phyloP scores from a whole-genome alignment of 2,888 invertebrate genomes.

The Aquatica leii region DNA sequence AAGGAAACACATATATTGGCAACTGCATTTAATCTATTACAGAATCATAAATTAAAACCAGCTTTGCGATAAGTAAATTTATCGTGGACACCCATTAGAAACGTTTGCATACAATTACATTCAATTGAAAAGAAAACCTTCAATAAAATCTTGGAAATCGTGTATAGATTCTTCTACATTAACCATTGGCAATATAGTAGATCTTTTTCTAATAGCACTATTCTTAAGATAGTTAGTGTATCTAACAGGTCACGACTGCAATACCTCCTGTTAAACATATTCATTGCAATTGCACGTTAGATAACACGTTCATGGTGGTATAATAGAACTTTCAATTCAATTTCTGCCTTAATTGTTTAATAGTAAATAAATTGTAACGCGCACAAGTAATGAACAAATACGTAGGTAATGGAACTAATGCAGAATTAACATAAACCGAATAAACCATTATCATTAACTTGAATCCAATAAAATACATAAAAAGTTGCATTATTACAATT shows the following conservation, averaged over 20 bases:
- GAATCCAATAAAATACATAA: too few relatives aligned
- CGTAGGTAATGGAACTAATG: too few relatives aligned
- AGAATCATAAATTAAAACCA: too few relatives aligned
- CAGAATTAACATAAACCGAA: conserved; percentile 6
- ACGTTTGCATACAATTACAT: conserved; percentile 28
- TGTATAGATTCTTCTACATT: conserved; percentile 22
- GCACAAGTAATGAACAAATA: too few relatives aligned
- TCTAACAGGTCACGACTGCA: conserved; percentile 31
- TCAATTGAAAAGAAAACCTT: conserved; percentile 21
- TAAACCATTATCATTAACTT: too few relatives aligned
- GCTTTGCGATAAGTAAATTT: background rate
- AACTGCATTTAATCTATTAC: too few relatives aligned
- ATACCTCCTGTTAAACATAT: conserved; percentile 33
- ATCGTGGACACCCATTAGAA: conserved; percentile 21
- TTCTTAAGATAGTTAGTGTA: conserved; percentile 24
- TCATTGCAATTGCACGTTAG: conserved; percentile 34
- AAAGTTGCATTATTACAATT: too few relatives aligned
- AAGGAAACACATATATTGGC: too few relatives aligned
- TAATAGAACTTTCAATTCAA: conserved; percentile 13
- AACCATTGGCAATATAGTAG: conserved; percentile 18
- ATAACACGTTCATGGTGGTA: conserved; percentile 26
- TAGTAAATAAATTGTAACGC: conserved; percentile 16
- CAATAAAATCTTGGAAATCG: conserved; percentile 29
- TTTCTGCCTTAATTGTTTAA: conserved; percentile 21
- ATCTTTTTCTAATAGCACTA: conserved; percentile 25